phyloP scores from a whole-genome alignment of 2,888 invertebrate genomes.

The Drosophila glabriapex region DNA sequence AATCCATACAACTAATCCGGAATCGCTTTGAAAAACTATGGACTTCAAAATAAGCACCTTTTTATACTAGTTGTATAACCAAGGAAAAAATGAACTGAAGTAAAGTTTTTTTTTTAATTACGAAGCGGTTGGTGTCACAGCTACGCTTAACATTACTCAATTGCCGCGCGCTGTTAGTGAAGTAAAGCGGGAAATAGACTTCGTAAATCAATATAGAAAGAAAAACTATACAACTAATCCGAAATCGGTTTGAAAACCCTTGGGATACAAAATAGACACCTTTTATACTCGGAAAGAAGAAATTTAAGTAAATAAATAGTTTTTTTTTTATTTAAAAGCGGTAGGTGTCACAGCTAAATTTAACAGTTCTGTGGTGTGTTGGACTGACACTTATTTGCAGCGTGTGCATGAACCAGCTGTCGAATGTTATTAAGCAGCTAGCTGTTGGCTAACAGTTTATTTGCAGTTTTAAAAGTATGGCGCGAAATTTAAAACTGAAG shows the following conservation, averaged over 20 bases:
- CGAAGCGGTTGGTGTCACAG: neutral
- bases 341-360: neutral
- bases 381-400: neutral
- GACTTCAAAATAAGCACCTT: neutral
- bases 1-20: neutral
- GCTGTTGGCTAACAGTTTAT: neutral
- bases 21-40: neutral
- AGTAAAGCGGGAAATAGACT: neutral
- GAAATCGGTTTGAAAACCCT: neutral
- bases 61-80: neutral
- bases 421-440: neutral
- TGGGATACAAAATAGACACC: neutral
- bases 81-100: neutral
- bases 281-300: neutral
- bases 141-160: neutral
- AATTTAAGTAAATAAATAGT: neutral
- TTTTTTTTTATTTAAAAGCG: neutral
- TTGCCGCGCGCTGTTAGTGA: neutral
- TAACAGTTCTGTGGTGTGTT: neutral
- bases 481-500: neutral
- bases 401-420: slow-evolving; percentile 14
- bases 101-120: neutral
- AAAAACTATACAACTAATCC: neutral
- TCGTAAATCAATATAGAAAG: neutral
- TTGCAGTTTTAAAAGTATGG: neutral